These are phyloP conservation scores for Ailuropoda melanoleuca DNA, from an alignment of 2,113 vertebrate species.

Conservation along the genomic window DNA sequence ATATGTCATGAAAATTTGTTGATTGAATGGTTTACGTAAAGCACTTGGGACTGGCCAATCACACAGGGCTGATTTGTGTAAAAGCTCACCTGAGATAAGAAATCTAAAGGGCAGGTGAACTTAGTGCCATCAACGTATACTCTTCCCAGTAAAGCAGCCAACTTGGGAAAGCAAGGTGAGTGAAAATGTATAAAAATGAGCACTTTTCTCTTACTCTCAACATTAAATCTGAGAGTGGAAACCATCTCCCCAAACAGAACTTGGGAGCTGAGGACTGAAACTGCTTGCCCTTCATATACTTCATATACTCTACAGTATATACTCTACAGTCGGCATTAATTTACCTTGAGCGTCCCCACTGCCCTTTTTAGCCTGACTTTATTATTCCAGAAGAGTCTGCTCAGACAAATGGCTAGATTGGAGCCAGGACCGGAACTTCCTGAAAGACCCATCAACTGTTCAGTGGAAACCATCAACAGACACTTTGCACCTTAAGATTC, in stretches of 20 bases:
- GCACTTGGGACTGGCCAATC: background rate
- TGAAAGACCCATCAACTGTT: background rate
- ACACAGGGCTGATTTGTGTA: background rate
- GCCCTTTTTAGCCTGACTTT: background rate
- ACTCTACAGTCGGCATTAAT: background rate
- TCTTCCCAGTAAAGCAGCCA: background rate
- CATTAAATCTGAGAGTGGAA: background rate
- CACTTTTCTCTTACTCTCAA: background rate
- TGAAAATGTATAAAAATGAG: background rate
- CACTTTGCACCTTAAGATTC: background rate
- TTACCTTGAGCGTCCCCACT: background rate
- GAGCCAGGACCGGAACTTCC: background rate
- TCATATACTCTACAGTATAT: too few species aligned
- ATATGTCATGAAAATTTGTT: background rate
- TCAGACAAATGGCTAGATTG: background rate
- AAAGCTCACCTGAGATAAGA: background rate
- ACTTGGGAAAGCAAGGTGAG: background rate
- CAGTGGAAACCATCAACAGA: background rate
- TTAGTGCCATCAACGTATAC: too few species aligned
- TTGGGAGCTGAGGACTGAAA: background rate
- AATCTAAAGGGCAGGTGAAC: background rate
- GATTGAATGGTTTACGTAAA: background rate
- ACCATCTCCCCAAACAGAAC: background rate
- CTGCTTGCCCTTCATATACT: background rate
- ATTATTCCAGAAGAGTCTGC: background rate